Evolutionary conservation across 2,113 vertebrate genomes (phyloP).

Genomic region (Kobus ellipsiprymnus): DNA sequence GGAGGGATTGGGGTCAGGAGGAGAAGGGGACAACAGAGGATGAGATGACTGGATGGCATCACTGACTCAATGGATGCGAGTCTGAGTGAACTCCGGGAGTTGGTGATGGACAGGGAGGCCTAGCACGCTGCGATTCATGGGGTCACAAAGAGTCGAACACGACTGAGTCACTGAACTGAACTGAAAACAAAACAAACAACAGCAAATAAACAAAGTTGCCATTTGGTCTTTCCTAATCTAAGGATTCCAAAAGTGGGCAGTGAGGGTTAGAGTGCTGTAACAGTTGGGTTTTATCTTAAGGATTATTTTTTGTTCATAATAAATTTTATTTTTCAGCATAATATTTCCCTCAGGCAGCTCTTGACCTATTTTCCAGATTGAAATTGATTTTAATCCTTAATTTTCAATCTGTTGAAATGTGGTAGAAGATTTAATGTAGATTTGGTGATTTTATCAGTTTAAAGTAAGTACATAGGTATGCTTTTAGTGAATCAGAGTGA

Average conservation of each 20-base stretch:
- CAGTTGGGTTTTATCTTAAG: neutral
- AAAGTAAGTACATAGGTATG: neutral
- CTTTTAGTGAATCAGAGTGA: neutral
- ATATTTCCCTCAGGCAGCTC: neutral
- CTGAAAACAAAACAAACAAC: neutral
- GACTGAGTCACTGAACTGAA: too few relatives aligned
- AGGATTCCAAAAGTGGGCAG: neutral
- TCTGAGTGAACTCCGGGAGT: too few relatives aligned
- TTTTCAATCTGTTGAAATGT: conserved; percentile 21
- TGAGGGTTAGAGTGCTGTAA: neutral
- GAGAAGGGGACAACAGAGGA: too few relatives aligned
- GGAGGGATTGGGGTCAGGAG: too few relatives aligned
- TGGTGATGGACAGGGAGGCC: too few relatives aligned
- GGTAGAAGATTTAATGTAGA: neutral
- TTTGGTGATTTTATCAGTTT: neutral
- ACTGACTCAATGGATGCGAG: too few relatives aligned
- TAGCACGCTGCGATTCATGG: too few relatives aligned
- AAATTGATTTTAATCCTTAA: neutral
- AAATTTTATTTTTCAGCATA: neutral
- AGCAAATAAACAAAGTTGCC: neutral
- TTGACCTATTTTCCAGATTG: neutral
- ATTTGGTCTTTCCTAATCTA: neutral
- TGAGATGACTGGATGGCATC: too few relatives aligned
- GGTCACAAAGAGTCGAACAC: too few relatives aligned
- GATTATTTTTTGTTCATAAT: neutral